Percentiles rank a stretch among this genome's conserved stretches.
phyloP scores from a whole-genome alignment of 1,140 invertebrate genomes.

The Lepidotrigona ventralis region DNA sequence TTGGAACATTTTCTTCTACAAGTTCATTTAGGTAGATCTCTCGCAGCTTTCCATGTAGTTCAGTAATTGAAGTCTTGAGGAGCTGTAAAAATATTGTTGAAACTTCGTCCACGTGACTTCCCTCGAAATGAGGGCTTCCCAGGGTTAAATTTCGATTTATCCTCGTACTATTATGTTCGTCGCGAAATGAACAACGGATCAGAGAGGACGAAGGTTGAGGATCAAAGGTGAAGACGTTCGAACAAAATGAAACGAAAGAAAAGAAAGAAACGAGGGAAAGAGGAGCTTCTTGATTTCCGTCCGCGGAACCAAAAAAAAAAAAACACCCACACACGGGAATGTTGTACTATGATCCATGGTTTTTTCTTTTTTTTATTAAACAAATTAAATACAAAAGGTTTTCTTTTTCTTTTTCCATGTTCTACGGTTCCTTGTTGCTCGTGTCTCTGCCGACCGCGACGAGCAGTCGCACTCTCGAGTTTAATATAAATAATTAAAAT shows the following conservation, averaged over 20 bases:
- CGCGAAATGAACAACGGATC: conserved; percentile 8
- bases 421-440: conserved; percentile 44
- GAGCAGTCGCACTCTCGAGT: conserved; percentile 55
- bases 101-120: not conserved
- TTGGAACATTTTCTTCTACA: not conserved
- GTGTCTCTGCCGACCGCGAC: conserved; percentile 23
- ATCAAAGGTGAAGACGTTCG: not conserved
- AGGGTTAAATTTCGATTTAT: conserved; percentile 1
- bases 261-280: conserved; percentile 35
- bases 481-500: conserved; percentile 73
- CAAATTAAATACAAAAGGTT: conserved; percentile 78
- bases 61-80: too few relatives aligned
- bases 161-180: not conserved
- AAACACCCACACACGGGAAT: conserved; percentile 20
- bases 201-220: not conserved
- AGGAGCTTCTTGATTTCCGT: not conserved
- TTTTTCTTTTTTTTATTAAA: conserved; percentile 77
- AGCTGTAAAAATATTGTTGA: not conserved
- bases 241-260: conserved; percentile 31
- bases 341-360: conserved; percentile 77
- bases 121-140: not conserved
- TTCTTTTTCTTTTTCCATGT: conserved; percentile 33
- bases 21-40: not conserved
- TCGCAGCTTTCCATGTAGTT: too few relatives aligned
- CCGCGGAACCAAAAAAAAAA: conserved; percentile 42